These are phyloP conservation scores for Gymnodraco acuticeps DNA, from an alignment of 2,797 vertebrate genomes.

Conservation along the genomic window DNA sequence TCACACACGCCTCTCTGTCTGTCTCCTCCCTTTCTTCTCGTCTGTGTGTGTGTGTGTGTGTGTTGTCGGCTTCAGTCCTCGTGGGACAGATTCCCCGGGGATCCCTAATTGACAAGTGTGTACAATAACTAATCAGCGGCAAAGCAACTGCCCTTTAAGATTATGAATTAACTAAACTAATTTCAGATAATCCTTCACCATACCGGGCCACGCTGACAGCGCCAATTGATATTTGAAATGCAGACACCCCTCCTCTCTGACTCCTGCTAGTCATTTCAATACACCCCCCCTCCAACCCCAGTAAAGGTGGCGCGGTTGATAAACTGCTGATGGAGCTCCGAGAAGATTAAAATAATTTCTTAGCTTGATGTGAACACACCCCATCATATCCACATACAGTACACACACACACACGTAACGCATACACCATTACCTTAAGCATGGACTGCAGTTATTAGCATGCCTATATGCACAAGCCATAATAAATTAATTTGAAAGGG, in stretches of 20 bases:
- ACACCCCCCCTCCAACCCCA: slow-evolving; percentile 31
- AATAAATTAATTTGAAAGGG: slow-evolving; percentile 65
- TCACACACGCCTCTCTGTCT: background rate
- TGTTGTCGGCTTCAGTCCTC: slow-evolving; percentile 42
- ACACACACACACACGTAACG: slow-evolving; percentile 16
- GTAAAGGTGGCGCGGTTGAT: slow-evolving; percentile 67
- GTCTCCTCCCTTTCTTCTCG: slow-evolving; percentile 19
- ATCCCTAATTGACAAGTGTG: slow-evolving; percentile 84
- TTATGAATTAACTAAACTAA: slow-evolving; percentile 84
- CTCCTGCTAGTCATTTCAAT: slow-evolving; percentile 69
- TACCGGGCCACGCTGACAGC: slow-evolving; percentile 64
- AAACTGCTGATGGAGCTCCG: slow-evolving; percentile 70
- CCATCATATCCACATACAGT: slow-evolving; percentile 16
- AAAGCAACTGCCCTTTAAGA: slow-evolving; percentile 83
- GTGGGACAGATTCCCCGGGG: slow-evolving; percentile 66
- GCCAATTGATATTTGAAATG: slow-evolving; percentile 79
- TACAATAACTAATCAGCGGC: slow-evolving; percentile 84
- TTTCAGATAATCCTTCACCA: slow-evolving; percentile 84
- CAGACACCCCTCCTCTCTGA: slow-evolving; percentile 63
- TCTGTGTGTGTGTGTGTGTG: background rate
- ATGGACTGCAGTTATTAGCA: slow-evolving; percentile 13
- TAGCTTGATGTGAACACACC: slow-evolving; percentile 28
- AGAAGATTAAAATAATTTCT: slow-evolving; percentile 76
- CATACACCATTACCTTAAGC: slow-evolving; percentile 35
- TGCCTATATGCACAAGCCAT: slow-evolving; percentile 46